Base-by-base conservation (phyloP, 2,113 vertebrate species). In the Sander lucioperca region DNA sequence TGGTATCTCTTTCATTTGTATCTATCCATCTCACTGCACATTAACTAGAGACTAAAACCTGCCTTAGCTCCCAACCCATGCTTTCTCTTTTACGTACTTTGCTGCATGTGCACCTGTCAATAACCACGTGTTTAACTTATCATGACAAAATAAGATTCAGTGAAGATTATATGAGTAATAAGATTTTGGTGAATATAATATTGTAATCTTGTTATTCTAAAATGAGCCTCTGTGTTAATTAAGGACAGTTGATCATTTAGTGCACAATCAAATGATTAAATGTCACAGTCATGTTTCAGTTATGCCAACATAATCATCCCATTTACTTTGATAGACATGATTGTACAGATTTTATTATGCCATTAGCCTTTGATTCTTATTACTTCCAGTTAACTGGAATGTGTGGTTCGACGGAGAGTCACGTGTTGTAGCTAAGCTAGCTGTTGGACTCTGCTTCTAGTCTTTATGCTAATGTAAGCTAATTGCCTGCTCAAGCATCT, bases 221-320 rank as follows among this genome's bases (percentile, higher is more conserved):
- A 54, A 67, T 15, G 33, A 73, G 16, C 47, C 18, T 21, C 45
- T 59, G 51, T 21, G 39, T 57, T 63, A 27, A 48, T 57, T 36
- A 5, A 23, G 30, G 12, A 43, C 21, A 59, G 13, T 1, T 45
- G 25, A 77, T 83, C 25, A 62, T 79, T 79, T 74, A 23, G 9
- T 57, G 27, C 58, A 64, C 63, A 69, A 0, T 18, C 66, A 30
- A 53, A 47, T 27, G 57, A 71, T 76, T 57, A 25, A 39, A 65
- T 71, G 65, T 71, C 71, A 51, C 45, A 65, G 23, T 79, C 64
- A 75, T 71, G 70, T 69, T 79, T 76, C 45, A 66, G 12, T 71
- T 58, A 51, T 50, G 50, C 5, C 33, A 53, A 59, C 45, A 59
- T 53, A 36, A 79, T 69, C 9, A 69, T 50, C 53, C 33, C 48